These are phyloP conservation scores for Pollimyrus isidori DNA, from an alignment of 2,113 vertebrate genomes.

Conservation along the genomic window DNA sequence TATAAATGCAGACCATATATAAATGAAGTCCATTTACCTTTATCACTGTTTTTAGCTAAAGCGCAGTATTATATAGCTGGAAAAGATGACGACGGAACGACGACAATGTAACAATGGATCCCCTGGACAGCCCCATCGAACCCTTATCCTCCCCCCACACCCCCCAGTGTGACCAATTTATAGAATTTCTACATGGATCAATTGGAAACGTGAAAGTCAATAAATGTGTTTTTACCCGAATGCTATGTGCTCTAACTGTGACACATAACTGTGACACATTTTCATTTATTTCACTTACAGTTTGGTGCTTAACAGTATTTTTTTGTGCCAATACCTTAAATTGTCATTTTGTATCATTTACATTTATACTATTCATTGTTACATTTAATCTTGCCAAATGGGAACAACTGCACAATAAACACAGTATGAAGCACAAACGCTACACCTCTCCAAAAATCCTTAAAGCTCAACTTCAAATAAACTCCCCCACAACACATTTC, in stretches of 20 bases:
- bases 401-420: neutral
- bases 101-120: neutral
- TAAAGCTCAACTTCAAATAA: neutral
- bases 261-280: neutral
- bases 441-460: neutral
- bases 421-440: neutral
- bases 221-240: neutral
- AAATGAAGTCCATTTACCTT: too few species aligned
- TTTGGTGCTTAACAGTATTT: too few species aligned
- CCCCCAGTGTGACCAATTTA: neutral
- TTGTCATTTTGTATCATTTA: too few species aligned
- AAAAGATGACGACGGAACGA: neutral
- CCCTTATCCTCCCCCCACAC: neutral
- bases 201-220: neutral
- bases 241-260: neutral
- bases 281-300: neutral
- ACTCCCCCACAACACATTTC: neutral
- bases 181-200: neutral
- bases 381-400: too few species aligned
- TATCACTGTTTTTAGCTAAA: neutral
- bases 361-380: too few species aligned
- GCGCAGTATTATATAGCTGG: slow-evolving; percentile 9
- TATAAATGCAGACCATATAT: too few species aligned
- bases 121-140: neutral
- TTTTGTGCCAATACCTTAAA: too few species aligned